These are phyloP conservation scores for Plemyria rubiginata DNA, from an alignment of 2,888 invertebrate genomes.

Conservation along the genomic window DNA sequence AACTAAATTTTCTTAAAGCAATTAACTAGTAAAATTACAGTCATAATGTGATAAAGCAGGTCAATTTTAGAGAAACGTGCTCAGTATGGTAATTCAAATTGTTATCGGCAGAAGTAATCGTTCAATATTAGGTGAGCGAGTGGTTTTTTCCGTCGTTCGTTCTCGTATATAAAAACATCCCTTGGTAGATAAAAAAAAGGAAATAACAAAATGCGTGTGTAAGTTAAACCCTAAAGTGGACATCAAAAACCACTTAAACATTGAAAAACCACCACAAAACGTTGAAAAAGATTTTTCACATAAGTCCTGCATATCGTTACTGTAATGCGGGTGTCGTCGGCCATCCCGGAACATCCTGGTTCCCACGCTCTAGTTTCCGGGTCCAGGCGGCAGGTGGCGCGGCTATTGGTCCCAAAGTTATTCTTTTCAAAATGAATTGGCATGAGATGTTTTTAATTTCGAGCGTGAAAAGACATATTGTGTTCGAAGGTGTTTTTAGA, in stretches of 20 bases:
- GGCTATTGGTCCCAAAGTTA: slow-evolving; percentile 12
- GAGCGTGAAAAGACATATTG: slow-evolving; percentile 20
- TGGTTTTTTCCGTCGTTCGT: too few species aligned
- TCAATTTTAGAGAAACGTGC: too few species aligned
- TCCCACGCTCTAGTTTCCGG: slow-evolving; percentile 45
- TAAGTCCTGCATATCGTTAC: slow-evolving; percentile 18
- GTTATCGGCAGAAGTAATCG: too few species aligned
- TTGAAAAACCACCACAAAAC: neutral
- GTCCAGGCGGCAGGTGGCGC: slow-evolving; percentile 39
- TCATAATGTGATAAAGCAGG: too few species aligned
- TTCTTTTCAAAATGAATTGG: slow-evolving; percentile 23
- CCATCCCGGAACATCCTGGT: slow-evolving; percentile 20
- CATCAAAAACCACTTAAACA: slow-evolving; percentile 7
- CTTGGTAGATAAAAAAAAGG: too few species aligned
- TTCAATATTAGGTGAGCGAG: too few species aligned
- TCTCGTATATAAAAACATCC: too few species aligned
- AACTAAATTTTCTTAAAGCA: too few species aligned
- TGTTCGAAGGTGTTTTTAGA: slow-evolving; percentile 10
- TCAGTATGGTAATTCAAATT: too few species aligned
- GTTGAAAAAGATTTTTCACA: slow-evolving; percentile 2
- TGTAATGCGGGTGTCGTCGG: slow-evolving; percentile 24
- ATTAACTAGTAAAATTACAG: too few species aligned
- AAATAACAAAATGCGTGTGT: too few species aligned
- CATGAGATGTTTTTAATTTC: slow-evolving; percentile 25
- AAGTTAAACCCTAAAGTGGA: too few species aligned